Conservation (phyloP, 2,113 vertebrate species). For the Recurvirostra avosetta region DNA sequence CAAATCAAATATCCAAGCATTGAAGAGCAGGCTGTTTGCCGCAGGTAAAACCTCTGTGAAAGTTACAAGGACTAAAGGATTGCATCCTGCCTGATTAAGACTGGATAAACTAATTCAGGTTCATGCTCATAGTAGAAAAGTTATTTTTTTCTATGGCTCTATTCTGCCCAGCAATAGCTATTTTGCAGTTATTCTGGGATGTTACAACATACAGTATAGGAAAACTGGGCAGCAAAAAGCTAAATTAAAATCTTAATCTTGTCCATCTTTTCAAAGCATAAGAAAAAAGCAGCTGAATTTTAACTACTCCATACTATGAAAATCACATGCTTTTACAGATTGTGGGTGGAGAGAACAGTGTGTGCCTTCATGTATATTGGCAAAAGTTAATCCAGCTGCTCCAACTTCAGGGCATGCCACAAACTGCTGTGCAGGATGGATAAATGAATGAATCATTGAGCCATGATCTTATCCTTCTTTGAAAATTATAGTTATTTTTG, state of each 20-base stretch:
- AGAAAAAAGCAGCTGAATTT: background rate
- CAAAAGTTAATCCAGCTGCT: background rate
- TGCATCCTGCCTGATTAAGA: background rate
- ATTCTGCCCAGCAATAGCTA: background rate
- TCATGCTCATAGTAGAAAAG: background rate
- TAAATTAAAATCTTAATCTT: background rate
- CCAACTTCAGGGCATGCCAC: background rate
- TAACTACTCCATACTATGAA: background rate
- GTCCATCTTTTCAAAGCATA: background rate
- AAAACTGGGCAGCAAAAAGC: background rate
- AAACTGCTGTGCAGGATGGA: background rate
- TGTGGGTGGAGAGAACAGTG: background rate
- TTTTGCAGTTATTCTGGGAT: background rate
- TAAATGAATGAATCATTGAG: background rate
- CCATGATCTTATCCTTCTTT: background rate
- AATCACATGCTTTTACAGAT: background rate
- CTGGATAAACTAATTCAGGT: background rate
- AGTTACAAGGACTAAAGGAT: background rate
- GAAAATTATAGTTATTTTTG: background rate
- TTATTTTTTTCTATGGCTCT: background rate
- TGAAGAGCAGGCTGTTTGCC: background rate
- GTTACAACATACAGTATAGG: background rate
- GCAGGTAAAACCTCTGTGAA: background rate
- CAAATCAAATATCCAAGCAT: background rate
- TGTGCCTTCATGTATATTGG: background rate